These are phyloP conservation scores for Drosophila nr. medialis DNA, from an alignment of 2,888 invertebrate species.

Conservation along the genomic window DNA sequence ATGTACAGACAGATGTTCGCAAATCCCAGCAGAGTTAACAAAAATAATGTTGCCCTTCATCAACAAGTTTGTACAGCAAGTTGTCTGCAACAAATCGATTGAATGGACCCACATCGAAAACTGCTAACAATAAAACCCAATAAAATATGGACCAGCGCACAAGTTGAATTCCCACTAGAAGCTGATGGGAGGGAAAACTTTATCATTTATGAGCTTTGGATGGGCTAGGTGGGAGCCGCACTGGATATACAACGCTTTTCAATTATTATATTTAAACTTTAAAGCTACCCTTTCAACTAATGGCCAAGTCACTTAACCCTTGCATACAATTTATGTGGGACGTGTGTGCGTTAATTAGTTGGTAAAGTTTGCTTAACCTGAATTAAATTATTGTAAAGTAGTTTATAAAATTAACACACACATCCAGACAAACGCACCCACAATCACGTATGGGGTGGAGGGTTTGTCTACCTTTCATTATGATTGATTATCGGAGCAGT, in stretches of 20 bases:
- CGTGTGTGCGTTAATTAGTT: constrained; percentile 41
- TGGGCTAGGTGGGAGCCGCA: neutral
- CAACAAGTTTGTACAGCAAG: constrained; percentile 12
- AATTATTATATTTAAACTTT: constrained; percentile 10
- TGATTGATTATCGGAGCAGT: constrained; percentile 71
- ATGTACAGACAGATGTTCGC: neutral
- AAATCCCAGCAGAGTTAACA: constrained; percentile 12
- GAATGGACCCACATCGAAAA: constrained; percentile 13
- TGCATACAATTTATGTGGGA: constrained; percentile 19
- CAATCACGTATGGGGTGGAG: neutral
- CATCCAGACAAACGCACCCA: constrained; percentile 1
- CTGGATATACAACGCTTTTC: neutral
- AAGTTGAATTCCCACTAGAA: constrained; percentile 36
- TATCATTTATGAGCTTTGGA: constrained; percentile 21
- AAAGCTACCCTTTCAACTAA: constrained; percentile 23
- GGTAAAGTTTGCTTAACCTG: constrained; percentile 16
- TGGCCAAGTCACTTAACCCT: constrained; percentile 39
- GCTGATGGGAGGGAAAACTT: constrained; percentile 29
- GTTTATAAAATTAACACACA: constrained; percentile 5
- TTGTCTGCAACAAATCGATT: constrained; percentile 14
- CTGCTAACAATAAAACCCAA: constrained; percentile 20
- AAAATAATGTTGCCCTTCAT: constrained; percentile 5
- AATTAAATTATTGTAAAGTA: constrained; percentile 23
- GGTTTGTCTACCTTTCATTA: constrained; percentile 50
- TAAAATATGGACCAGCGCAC: constrained; percentile 33